phyloP scores from a whole-genome alignment of 2,797 vertebrate species.

The Crypturellus tataupa region DNA sequence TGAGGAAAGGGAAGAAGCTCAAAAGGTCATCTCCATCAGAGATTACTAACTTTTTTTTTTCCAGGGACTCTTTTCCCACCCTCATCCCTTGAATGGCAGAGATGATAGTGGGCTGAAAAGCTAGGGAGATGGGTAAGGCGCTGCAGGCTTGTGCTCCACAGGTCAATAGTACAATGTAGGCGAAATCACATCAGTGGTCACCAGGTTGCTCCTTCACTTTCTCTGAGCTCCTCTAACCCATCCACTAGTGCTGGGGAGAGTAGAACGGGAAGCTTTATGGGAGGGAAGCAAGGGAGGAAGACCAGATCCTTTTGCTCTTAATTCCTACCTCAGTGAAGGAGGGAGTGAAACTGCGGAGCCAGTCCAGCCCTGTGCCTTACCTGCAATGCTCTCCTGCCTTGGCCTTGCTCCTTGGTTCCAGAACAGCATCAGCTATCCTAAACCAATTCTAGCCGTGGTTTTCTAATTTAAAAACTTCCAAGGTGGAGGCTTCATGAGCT shows the following conservation, averaged over 20 bases:
- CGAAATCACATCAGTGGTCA: not conserved
- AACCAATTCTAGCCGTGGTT: not conserved
- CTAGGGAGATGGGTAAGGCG: not conserved
- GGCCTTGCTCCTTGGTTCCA: not conserved
- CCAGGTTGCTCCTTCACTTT: not conserved
- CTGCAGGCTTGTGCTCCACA: not conserved
- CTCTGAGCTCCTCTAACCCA: not conserved
- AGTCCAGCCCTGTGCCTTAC: not conserved
- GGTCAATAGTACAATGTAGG: not conserved
- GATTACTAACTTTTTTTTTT: not conserved
- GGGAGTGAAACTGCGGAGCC: not conserved
- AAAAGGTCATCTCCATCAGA: not conserved
- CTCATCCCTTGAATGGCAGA: not conserved
- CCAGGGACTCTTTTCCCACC: not conserved
- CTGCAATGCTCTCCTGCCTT: fast-evolving
- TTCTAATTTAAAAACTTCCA: not conserved
- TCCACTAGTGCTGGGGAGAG: not conserved
- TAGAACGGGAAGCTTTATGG: not conserved
- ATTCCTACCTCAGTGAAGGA: not conserved
- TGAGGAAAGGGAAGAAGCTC: not conserved
- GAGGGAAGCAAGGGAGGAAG: not conserved
- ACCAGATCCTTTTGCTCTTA: not conserved
- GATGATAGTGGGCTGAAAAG: not conserved
- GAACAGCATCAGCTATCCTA: not conserved
- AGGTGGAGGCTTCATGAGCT: not conserved